phyloP scores from a whole-genome alignment of 1,140 invertebrate genomes.

The Rhyzopertha dominica region DNA sequence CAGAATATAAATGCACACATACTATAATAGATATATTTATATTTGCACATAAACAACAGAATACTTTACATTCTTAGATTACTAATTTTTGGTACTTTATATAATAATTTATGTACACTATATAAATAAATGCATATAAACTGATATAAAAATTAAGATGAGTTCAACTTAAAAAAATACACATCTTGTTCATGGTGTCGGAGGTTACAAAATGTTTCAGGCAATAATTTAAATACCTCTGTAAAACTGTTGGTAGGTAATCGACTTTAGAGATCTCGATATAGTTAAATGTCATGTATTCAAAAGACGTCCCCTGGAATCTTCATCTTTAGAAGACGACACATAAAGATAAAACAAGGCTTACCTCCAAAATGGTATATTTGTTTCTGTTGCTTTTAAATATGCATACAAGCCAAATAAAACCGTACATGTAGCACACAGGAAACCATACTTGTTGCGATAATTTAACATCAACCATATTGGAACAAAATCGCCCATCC shows the following conservation, averaged over 20 bases:
- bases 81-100: too few relatives aligned
- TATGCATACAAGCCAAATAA: slow-evolving; percentile 51
- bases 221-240: slow-evolving; percentile 40
- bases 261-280: slow-evolving; percentile 31
- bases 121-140: too few relatives aligned
- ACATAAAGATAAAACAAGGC: slow-evolving; percentile 9
- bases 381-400: slow-evolving; percentile 44
- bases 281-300: slow-evolving; percentile 43
- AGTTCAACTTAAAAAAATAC: too few relatives aligned
- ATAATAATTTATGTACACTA: too few relatives aligned
- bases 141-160: too few relatives aligned
- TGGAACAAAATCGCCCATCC: slow-evolving; percentile 35
- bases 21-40: too few relatives aligned
- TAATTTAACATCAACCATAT: slow-evolving; percentile 36
- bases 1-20: too few relatives aligned
- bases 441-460: slow-evolving; percentile 43
- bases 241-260: slow-evolving; percentile 41
- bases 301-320: slow-evolving; percentile 27
- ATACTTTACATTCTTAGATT: too few relatives aligned
- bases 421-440: slow-evolving; percentile 51
- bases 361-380: slow-evolving; percentile 32
- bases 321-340: not conserved
- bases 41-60: too few relatives aligned
- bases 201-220: too few relatives aligned
- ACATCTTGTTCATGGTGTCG: too few relatives aligned